Base-by-base conservation (phyloP, 2,113 vertebrate genomes). In the Myiagra hebetior region DNA sequence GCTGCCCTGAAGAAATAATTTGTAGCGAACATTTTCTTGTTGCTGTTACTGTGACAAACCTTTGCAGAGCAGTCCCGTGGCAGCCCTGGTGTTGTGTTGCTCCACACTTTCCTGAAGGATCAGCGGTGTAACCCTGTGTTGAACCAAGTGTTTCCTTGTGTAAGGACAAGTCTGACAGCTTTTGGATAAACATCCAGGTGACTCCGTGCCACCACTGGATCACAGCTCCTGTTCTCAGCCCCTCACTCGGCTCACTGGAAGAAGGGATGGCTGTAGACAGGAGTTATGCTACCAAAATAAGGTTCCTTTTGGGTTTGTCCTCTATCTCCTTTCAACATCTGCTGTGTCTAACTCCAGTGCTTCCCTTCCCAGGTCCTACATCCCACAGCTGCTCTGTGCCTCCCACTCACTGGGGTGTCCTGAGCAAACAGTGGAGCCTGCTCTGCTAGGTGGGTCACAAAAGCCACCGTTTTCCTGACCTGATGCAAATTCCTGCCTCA, bases 61-160 rank as follows among this genome's bases (percentile, higher is more conserved):
- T 60, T 44, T 57, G 15, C 15, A n/a, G 37, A 16, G 10, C 3
- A 16, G 28, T 15, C 31, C 28, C 0, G 0, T 5, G 26, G 59
- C 7, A 64, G 41, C 31, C 21, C n/a, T 11, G 28, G 11, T 31
- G 41, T 4, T 30, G 2, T 44, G 10, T 27, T 5, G 2, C 16
- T 62, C 20, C 7, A 7, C 0, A 0, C 26, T 47, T 26, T 31
- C 16, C 44, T 73, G 49, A 13, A 64, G 42, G 30, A 72, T 72
- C 20, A 21, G 9, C 5, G 4, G 4, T 3, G 12, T 37, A 75
- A 33, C 23, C 10, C 9, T n/a, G 15, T 11, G 18, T 17, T 79
- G 39, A 13, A 75, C n/a, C 33, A 50, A 60, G 16, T 2, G 16
- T 6, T 84, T 4, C 8, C 8, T 44, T n/a, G 6, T n/a, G 15